Evolutionary conservation across 2,797 vertebrate genomes (phyloP).

Genomic region (Lagorchestes hirsutus): DNA sequence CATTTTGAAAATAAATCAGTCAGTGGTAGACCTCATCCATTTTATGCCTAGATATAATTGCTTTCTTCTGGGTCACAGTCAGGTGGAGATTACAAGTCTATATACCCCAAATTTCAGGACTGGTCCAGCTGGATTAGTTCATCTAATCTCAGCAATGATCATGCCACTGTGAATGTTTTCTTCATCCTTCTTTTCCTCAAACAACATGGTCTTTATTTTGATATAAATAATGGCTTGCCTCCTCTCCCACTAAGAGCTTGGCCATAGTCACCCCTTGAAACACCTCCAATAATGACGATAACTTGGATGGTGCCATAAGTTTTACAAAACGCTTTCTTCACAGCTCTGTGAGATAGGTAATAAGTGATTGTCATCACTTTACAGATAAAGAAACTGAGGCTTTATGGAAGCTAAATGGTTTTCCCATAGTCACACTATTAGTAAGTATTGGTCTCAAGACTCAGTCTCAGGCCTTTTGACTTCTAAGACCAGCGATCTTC

Average conservation of each 20-base stretch:
- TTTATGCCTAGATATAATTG: neutral
- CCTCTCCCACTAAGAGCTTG: too few relatives aligned
- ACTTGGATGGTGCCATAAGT: neutral
- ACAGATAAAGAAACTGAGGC: neutral
- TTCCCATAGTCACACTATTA: neutral
- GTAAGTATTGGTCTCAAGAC: neutral
- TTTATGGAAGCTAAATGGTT: neutral
- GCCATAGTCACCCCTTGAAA: too few relatives aligned
- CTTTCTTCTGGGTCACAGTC: neutral
- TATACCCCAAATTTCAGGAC: neutral
- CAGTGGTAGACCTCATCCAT: neutral
- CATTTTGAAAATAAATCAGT: neutral
- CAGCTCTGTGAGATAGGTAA: neutral
- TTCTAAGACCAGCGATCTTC: neutral
- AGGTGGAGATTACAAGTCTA: neutral
- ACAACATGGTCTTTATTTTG: too few relatives aligned
- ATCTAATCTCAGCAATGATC: neutral
- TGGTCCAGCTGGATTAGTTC: neutral
- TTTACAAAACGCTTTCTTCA: neutral
- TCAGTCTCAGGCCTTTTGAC: neutral
- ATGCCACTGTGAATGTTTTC: neutral
- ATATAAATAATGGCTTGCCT: too few relatives aligned
- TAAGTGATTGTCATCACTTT: neutral
- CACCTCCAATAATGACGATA: neutral
- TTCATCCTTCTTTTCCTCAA: too few relatives aligned